phyloP scores from a whole-genome alignment of 2,888 invertebrate genomes.

The Deilephila elpenor region DNA sequence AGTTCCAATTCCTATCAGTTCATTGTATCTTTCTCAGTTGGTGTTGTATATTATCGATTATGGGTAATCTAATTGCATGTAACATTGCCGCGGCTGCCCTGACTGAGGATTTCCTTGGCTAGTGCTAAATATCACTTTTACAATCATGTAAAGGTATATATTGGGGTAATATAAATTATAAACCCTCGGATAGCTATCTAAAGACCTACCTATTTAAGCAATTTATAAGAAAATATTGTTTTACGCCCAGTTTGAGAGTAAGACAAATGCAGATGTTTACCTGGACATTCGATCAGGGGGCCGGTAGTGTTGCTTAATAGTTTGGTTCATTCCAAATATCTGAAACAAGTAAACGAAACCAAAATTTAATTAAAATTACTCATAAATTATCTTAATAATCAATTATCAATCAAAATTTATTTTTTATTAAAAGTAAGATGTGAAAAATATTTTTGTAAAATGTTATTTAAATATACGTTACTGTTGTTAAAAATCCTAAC shows the following conservation, averaged over 20 bases:
- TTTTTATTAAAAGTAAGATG: no score
- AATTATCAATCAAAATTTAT: background rate
- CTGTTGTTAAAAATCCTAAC: background rate
- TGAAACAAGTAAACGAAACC: constrained; percentile 59
- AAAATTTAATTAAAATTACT: background rate
- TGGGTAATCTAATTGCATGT: no score
- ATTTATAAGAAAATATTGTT: background rate
- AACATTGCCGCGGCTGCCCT: no score
- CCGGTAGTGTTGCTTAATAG: constrained; percentile 63
- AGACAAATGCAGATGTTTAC: constrained; percentile 47
- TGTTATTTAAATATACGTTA: no score
- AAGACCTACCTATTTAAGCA: background rate
- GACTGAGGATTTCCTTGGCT: no score
- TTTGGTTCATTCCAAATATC: constrained; percentile 78
- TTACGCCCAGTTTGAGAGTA: background rate
- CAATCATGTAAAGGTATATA: no score
- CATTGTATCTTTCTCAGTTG: background rate
- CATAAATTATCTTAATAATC: background rate
- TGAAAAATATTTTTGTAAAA: no score
- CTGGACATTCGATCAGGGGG: constrained; percentile 77
- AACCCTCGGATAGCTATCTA: no score
- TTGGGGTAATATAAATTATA: no score
- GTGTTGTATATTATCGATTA: background rate
- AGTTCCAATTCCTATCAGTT: no score
- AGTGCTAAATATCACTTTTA: no score